Evolutionary conservation across 2,888 invertebrate genomes (phyloP).

Genomic region (Dysmachus trigonus): DNA sequence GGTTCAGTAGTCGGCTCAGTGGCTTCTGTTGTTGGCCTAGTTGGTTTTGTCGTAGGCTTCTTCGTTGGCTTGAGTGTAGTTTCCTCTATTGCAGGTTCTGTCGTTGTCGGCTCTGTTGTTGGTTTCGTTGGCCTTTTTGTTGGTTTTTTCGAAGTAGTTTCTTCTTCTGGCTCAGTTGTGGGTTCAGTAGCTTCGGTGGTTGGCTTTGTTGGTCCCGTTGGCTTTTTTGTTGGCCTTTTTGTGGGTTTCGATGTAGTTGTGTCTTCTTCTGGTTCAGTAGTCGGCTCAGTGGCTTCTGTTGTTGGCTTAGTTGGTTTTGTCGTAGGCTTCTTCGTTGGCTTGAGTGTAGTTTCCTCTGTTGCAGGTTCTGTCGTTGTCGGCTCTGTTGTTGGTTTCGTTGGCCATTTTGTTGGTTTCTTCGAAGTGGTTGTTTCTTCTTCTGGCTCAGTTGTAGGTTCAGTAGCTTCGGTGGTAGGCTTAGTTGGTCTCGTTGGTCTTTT

Average conservation of each 20-base stretch:
- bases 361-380: neutral
- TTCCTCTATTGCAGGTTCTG: too few relatives aligned
- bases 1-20: neutral
- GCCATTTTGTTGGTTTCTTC: too few relatives aligned
- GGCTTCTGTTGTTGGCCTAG: neutral
- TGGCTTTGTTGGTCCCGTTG: neutral
- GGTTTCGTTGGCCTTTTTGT: neutral
- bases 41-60: neutral
- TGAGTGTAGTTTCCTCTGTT: neutral
- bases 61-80: neutral
- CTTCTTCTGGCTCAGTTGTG: neutral
- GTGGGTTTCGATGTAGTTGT: neutral
- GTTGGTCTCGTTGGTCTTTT: slow-evolving; percentile 3
- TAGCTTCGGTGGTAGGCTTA: neutral
- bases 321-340: neutral
- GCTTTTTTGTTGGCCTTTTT: neutral
- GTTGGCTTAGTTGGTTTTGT: neutral
- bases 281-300: neutral
- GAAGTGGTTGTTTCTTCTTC: too few relatives aligned
- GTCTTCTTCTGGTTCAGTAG: neutral
- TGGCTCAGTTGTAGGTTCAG: too few relatives aligned
- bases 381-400: neutral
- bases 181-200: neutral
- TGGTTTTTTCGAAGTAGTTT: neutral
- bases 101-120: neutral